phyloP scores from a whole-genome alignment of 2,888 invertebrate genomes.

The Xanthia icteritia region DNA sequence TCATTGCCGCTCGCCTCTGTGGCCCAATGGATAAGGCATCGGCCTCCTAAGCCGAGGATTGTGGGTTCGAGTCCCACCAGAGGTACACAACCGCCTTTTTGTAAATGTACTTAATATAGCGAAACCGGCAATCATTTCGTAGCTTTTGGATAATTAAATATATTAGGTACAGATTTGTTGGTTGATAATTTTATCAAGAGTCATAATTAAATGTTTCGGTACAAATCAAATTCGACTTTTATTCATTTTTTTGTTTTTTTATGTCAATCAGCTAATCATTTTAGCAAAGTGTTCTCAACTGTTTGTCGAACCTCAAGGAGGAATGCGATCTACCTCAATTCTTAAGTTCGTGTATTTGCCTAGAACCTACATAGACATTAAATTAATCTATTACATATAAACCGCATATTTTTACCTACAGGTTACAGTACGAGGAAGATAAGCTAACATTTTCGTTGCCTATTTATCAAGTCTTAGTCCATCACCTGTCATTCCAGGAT shows the following conservation, averaged over 20 bases:
- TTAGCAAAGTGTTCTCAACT: not conserved
- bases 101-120: constrained; percentile 45
- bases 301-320: not conserved
- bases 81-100: constrained; percentile 90
- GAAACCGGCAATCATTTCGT: constrained; percentile 18
- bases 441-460: constrained; percentile 21
- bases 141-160: constrained; percentile 29
- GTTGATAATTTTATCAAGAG: constrained; percentile 13
- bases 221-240: not conserved
- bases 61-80: constrained; percentile 97
- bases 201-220: not conserved
- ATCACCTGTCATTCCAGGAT: constrained; percentile 81
- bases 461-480: constrained; percentile 63
- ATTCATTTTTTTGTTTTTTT: not conserved
- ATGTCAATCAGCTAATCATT: not conserved
- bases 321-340: not conserved
- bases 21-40: constrained; percentile 96
- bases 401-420: constrained; percentile 1
- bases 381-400: constrained; percentile 1
- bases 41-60: constrained; percentile 96
- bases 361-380: not conserved
- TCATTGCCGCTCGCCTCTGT: constrained; percentile 95
- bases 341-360: not conserved
- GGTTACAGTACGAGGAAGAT: constrained; percentile 36
- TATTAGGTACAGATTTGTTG: constrained; percentile 7